Evolutionary conservation across 2,888 invertebrate species (phyloP).

Genomic region (Phania funesta): DNA sequence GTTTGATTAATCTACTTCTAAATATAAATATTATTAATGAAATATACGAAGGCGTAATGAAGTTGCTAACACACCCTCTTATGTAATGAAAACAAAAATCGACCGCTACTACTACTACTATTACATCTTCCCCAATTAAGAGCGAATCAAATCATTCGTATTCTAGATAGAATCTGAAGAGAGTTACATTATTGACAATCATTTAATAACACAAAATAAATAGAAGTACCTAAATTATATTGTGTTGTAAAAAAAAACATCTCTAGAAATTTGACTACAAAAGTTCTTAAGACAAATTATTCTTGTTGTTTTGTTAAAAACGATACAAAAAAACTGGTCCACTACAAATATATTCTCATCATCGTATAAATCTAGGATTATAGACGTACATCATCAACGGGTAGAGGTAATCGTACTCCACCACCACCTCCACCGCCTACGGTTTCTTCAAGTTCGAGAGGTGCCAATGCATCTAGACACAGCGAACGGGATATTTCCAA

Average conservation of each 20-base stretch:
- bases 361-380: conserved; percentile 79
- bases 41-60: conserved; percentile 50
- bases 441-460: conserved; percentile 73
- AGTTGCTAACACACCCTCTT: conserved; percentile 68
- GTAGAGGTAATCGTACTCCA: conserved; percentile 78
- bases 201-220: conserved; percentile 51
- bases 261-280: conserved; percentile 60
- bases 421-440: conserved; percentile 77
- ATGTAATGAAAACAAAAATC: conserved; percentile 69
- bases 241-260: conserved; percentile 51
- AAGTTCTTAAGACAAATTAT: conserved; percentile 50
- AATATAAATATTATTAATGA: conserved; percentile 25
- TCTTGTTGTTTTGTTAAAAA: conserved; percentile 44
- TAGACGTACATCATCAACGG: conserved; percentile 77
- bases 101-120: conserved; percentile 61
- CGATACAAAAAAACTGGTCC: conserved; percentile 74
- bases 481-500: conserved; percentile 72
- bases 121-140: conserved; percentile 54
- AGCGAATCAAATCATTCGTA: conserved; percentile 64
- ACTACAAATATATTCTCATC: conserved; percentile 74
- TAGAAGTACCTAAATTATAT: conserved; percentile 68
- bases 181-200: conserved; percentile 16
- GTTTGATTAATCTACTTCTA: conserved; percentile 54
- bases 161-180: conserved; percentile 16
- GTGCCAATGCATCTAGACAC: conserved; percentile 68